Evolutionary conservation across 2,113 vertebrate species (phyloP).

Genomic region (Oryzias celebensis): DNA sequence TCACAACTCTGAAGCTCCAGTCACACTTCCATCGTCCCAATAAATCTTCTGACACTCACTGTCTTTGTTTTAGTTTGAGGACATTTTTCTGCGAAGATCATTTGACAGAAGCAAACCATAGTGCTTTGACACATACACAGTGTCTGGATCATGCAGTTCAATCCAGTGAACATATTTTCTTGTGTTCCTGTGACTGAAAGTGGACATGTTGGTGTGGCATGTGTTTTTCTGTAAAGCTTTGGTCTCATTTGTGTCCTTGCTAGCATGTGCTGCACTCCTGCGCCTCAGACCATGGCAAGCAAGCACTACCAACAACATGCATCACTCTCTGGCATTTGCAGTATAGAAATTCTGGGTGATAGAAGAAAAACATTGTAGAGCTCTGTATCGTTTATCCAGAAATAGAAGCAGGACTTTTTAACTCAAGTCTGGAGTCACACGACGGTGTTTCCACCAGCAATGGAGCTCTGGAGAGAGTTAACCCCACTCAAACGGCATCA

Average conservation of each 20-base stretch:
- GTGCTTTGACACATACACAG: constrained; percentile 67
- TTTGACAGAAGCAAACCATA: constrained; percentile 56
- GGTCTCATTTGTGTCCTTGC: constrained; percentile 26
- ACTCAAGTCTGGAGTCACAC: constrained; percentile 36
- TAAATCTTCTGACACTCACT: constrained; percentile 22
- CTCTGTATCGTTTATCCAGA: constrained; percentile 1
- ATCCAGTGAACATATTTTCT: constrained; percentile 49
- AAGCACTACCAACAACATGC: constrained; percentile 76
- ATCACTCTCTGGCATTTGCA: constrained; percentile 75
- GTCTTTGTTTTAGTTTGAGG: constrained; percentile 27
- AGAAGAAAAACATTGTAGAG: background rate
- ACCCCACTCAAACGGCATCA: constrained; percentile 12
- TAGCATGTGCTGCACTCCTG: constrained; percentile 45
- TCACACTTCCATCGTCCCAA: constrained; percentile 23
- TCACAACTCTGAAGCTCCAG: constrained; percentile 19
- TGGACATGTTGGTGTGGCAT: constrained; percentile 14
- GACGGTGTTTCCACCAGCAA: constrained; percentile 16
- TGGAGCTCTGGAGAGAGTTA: constrained; percentile 26
- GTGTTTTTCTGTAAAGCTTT: background rate
- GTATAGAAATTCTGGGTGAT: constrained; percentile 79
- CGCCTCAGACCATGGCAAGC: constrained; percentile 68
- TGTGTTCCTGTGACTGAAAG: constrained; percentile 29
- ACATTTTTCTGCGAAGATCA: constrained; percentile 48
- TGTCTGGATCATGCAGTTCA: constrained; percentile 72
- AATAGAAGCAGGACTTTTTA: constrained; percentile 38